These are phyloP conservation scores for Ptilorrhoa leucosticta DNA, from an alignment of 2,113 vertebrate species.

Conservation along the genomic window DNA sequence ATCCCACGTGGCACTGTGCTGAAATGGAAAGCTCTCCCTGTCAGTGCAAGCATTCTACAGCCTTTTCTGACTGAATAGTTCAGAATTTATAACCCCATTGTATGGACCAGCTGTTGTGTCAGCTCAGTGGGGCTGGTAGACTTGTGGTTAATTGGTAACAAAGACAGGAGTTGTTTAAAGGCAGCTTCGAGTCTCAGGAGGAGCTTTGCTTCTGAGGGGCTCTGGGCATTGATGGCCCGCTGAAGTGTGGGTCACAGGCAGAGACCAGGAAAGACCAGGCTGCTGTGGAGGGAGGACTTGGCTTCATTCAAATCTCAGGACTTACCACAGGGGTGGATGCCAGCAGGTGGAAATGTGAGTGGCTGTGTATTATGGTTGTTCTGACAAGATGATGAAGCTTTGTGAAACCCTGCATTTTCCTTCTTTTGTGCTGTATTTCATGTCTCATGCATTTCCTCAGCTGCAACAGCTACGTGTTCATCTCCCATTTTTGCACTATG, in stretches of 20 bases:
- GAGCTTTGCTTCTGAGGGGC: not conserved
- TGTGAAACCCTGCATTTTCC: not conserved
- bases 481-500: not conserved
- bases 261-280: not conserved
- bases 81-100: not conserved
- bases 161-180: not conserved
- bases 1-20: rapidly evolving
- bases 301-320: not conserved
- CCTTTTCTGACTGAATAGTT: not conserved
- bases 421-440: not conserved
- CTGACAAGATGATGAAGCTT: not conserved
- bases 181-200: not conserved
- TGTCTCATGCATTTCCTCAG: not conserved
- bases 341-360: not conserved
- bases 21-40: not conserved
- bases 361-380: not conserved
- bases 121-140: not conserved
- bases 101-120: not conserved
- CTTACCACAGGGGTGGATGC: not conserved
- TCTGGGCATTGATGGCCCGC: not conserved
- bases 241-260: not conserved
- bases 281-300: not conserved
- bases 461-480: not conserved
- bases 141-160: not conserved
- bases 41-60: not conserved